Evolutionary conservation across 2,888 invertebrate species (phyloP), one percentile per base, ranked within the genome.

Genomic region (Drosophila greeni): DNA sequence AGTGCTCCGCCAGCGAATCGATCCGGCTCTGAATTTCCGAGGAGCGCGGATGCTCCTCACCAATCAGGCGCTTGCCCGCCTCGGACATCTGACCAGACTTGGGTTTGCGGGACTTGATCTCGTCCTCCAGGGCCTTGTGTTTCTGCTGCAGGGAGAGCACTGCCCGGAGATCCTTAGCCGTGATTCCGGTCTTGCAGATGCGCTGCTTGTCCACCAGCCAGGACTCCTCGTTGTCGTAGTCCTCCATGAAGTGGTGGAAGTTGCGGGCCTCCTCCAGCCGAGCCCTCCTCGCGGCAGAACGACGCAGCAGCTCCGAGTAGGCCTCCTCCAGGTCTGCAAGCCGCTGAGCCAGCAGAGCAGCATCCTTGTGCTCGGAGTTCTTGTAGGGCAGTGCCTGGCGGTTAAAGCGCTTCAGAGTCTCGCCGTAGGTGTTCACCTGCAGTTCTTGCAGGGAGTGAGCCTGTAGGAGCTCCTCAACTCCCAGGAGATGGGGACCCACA

Each of bases 191-290:
- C 85, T 95, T 95, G 87, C 98, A 97, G 67, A 98, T 94, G 6
- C 96, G 91, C 87, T 97, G 96, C 86, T 97, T 97, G 86, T 99
- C 99, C 1, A 95, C 93, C 56, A 99, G 91, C 98, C 99, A 99
- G 0, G 96, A 94, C 90, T 98, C 98, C 89, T 99, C 99, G 83
- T 99, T 99, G 82, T 99, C 98, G 80, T 97, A 95, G 86, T 99
- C 98, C 88, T 98, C 97, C 61, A 98, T 90, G 89, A 99, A 98
- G 89, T 98, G 97, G 90, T 95, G 98, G 84, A 97, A 95, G 85
- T 96, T 95, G 64, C 97, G 91, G 0, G 97, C 97, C 84, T 98
- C 97, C 87, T 98, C 97, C 14, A 99, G 90, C 14, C 95, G 91
- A 1, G 93, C 93, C 70, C 96, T 94, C 8, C 97, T 92, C 76